Evolutionary conservation across 2,113 vertebrate species (phyloP), one percentile per base, ranked within the genome.

Genomic region (Panthera uncia): DNA sequence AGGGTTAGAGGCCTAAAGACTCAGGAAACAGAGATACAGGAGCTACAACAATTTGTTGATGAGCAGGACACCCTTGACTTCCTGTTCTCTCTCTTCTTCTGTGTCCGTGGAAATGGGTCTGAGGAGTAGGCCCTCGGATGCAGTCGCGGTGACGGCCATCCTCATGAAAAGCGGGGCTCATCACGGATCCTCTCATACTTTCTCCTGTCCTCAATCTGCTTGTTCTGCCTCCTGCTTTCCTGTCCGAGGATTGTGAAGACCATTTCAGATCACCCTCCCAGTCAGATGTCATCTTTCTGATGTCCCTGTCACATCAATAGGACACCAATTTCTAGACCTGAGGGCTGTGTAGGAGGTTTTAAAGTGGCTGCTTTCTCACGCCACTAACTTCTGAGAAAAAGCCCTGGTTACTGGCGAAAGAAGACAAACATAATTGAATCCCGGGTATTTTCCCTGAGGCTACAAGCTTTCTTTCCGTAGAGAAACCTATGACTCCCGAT

Each of bases 141-240:
- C 15, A 33, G 76, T 16, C 36, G 4, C 19, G 1, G 12, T 1
- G 13, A 31, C 4, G 0, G 12, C 6, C 18, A 23, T 57, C 66
- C 76, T 41, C 10, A 1, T 16, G 82, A 9, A 61, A 73, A 36
- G 19, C 16, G 25, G 33, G 71, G 36, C 55, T 36, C 21, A 1
- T 1, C 0, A 5, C 68, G 48, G 50, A 25, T 50, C 5, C 1
- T 5, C 57, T 19, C 4, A 21, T 5, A 19, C 29, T 61, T 11
- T 31, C 13, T 55, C 55, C 55, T 3, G 13, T 29, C 5, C 15
- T 55, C 80, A 4, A 6, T 52, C 45, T 27, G 71, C 73, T 68
- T 31, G 63, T 48, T 63, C 29, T 71, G 15, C 19, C 5, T 45
- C 63, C 65, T n/a, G 96, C 57, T 76, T 80, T 85, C 65, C 87